Evolutionary conservation across 1,140 invertebrate species (phyloP), one percentile per base, ranked within the genome.

Genomic region (Drosophila pachea): DNA sequence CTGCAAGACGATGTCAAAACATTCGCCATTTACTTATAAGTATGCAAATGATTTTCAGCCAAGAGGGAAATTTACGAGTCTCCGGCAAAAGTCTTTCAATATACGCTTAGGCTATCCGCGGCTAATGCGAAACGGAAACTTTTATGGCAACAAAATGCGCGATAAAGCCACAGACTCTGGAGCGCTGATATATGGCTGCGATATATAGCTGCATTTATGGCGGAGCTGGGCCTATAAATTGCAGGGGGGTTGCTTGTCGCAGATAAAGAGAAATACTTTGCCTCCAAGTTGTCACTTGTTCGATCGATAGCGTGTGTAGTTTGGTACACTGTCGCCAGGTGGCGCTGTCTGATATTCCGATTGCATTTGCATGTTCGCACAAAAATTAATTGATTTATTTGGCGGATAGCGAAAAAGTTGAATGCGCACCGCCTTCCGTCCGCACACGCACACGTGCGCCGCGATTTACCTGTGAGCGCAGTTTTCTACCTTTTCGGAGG

Each of bases 351-450:
- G n/a, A 11, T 31, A 31, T n/a, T 33, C 50, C 63, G 72, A 69
- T 68, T 43, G 67, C 81, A 68, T 79, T 76, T 73, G 60, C 73
- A 59, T 84, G 79, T 67, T 59, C 48, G 45, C 33, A 22, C 12
- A 43, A 29, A 86, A 77, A 76, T 84, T 84, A 84, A 84, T 84
- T 84, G 81, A 84, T 86, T 86, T 84, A 84, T 84, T 22, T 64
- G 31, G 61, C 66, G 77, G 73, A 79, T 67, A 79, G 73, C 69
- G n/a, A 76, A 63, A 66, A 66, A 73, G 22, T 69, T 5, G 56
- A 4, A 6, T 6, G 40, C 22, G 12, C 6, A 7, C 22, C 22
- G 49, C 68, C 47, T 22, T 22, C 62, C 54, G 49, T 66, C 40
- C 63, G n/a, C n/a, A n/a, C n/a, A 61, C 54, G 56, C 48, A 59